Percentiles rank a stretch among this genome's conserved stretches.
Conservation (phyloP, 2,113 vertebrate species). For the Varanus komodoensis region DNA sequence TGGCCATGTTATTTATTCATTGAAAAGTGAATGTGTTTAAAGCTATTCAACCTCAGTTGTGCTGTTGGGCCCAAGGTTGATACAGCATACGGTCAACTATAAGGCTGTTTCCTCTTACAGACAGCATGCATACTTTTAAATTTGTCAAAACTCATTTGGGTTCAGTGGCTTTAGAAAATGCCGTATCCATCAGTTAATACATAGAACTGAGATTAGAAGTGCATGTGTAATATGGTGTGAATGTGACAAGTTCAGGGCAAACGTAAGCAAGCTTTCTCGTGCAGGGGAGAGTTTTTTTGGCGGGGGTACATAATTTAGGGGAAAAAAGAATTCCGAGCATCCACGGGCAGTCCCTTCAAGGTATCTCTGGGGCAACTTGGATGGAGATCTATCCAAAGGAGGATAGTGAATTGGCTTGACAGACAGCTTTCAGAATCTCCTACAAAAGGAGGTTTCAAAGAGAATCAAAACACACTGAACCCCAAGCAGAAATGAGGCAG, state of each 20-base stretch:
- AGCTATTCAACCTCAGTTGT: constrained; percentile 53
- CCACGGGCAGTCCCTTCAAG: too few species aligned
- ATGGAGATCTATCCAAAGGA: too few species aligned
- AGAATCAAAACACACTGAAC: too few species aligned
- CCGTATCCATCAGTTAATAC: constrained; percentile 2
- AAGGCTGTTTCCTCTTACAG: constrained; percentile 66
- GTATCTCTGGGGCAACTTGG: too few species aligned
- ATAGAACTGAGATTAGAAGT: neutral
- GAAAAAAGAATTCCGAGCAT: too few species aligned
- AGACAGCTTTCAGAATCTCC: too few species aligned
- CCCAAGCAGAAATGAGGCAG: too few species aligned
- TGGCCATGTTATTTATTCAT: constrained; percentile 61
- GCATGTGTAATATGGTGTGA: constrained; percentile 45
- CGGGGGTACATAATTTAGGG: too few species aligned
- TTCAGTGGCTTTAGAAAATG: constrained; percentile 27
- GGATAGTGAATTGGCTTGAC: too few species aligned
- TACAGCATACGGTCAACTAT: constrained; percentile 69
- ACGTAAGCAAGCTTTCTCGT: constrained; percentile 7
- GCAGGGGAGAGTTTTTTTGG: too few species aligned
- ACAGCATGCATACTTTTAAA: neutral
- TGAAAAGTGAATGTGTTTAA: constrained; percentile 55
- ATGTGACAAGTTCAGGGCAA: neutral
- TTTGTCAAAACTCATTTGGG: neutral
- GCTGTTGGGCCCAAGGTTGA: constrained; percentile 65
- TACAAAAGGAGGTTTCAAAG: too few species aligned